Percentiles rank a stretch among this genome's conserved stretches.
Evolutionary conservation across 2,888 invertebrate species (phyloP).

Genomic region (Oxytorus armatus): DNA sequence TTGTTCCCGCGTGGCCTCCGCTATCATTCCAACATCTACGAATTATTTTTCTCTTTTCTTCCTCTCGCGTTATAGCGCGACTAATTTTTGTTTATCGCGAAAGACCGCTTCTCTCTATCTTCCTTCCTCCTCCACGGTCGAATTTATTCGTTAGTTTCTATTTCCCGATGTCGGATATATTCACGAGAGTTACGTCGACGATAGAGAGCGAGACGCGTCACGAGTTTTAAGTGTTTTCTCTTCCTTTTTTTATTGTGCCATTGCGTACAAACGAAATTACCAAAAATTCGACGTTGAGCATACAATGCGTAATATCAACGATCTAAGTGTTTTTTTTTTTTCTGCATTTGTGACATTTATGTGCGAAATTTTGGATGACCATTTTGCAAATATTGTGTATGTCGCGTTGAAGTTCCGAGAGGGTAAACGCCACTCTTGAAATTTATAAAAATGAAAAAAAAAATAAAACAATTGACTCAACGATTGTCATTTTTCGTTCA

Average conservation of each 20-base stretch:
- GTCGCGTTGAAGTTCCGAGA: background rate
- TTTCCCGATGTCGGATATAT: constrained; percentile 22
- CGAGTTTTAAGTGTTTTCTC: constrained; percentile 17
- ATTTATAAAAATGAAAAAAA: background rate
- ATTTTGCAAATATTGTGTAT: background rate
- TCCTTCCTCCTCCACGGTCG: background rate
- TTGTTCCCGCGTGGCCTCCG: background rate
- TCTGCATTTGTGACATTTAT: background rate
- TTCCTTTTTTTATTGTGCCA: background rate
- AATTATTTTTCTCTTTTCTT: constrained; percentile 18
- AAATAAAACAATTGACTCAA: too few species aligned
- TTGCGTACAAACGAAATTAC: background rate
- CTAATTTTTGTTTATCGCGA: constrained; percentile 44
- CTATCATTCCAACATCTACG: constrained; percentile 33
- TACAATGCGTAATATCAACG: background rate
- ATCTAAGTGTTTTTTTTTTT: background rate
- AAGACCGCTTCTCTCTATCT: constrained; percentile 1
- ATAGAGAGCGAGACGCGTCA: constrained; percentile 30
- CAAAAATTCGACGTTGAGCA: background rate
- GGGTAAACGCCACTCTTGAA: background rate
- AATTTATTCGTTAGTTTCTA: constrained; percentile 44
- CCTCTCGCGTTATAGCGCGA: constrained; percentile 18
- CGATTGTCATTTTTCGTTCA: background rate
- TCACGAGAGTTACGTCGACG: constrained; percentile 29
- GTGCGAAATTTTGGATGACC: constrained; percentile 1